phyloP scores from a whole-genome alignment of 2,888 invertebrate genomes.

The Notodonta dromedarius region DNA sequence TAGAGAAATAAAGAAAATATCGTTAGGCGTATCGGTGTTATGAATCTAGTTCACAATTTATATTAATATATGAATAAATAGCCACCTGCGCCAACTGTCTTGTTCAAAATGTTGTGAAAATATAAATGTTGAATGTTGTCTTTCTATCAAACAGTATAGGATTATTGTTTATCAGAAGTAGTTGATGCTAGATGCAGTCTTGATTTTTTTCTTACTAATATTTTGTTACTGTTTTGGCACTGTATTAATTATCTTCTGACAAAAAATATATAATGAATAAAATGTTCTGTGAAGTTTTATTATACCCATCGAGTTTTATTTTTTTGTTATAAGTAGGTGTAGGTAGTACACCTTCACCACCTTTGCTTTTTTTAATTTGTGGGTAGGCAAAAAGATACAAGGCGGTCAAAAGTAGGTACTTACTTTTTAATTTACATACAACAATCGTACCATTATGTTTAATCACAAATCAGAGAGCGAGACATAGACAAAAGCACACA shows the following conservation, averaged over 20 bases:
- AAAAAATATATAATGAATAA: slow-evolving; percentile 83
- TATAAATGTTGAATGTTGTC: slow-evolving; percentile 79
- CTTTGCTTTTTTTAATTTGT: no score
- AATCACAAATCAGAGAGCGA: no score
- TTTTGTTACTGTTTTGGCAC: slow-evolving; percentile 84
- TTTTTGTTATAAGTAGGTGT: slow-evolving; percentile 11
- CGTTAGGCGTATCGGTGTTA: slow-evolving; percentile 80
- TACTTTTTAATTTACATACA: no score
- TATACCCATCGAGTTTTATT: slow-evolving; percentile 47
- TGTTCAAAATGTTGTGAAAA: slow-evolving; percentile 77
- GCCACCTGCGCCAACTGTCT: slow-evolving; percentile 69
- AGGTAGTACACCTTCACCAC: not conserved
- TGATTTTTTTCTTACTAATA: slow-evolving; percentile 82
- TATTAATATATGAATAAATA: slow-evolving; percentile 40
- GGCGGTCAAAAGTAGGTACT: no score
- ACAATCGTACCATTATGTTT: no score
- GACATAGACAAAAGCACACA: no score
- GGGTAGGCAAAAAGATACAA: no score
- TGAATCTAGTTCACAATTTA: slow-evolving; percentile 75
- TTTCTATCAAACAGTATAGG: slow-evolving; percentile 58
- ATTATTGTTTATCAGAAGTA: slow-evolving; percentile 73
- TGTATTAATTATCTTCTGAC: slow-evolving; percentile 84
- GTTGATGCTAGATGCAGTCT: slow-evolving; percentile 82
- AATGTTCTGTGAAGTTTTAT: slow-evolving; percentile 58
- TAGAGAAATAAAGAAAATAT: slow-evolving; percentile 68